Evolutionary conservation across 2,113 vertebrate species (phyloP).

Genomic region (Bubo bubo): DNA sequence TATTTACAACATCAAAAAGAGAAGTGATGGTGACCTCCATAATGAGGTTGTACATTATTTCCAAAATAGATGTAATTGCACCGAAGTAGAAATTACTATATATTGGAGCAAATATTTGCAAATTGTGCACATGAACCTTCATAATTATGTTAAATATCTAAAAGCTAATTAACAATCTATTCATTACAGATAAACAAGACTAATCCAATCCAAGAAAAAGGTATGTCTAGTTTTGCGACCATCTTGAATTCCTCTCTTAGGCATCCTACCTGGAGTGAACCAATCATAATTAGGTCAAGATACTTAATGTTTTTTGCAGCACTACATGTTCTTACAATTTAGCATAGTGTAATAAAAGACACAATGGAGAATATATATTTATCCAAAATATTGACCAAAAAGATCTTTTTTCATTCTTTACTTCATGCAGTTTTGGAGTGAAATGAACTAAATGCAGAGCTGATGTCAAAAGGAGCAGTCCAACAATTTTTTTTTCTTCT

Average conservation of each 20-base stretch:
- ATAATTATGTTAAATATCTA: background rate
- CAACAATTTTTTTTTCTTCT: background rate
- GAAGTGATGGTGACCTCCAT: background rate
- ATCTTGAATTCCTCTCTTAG: background rate
- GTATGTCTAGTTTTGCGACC: background rate
- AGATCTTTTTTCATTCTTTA: background rate
- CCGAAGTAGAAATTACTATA: background rate
- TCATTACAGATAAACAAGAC: background rate
- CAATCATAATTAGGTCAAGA: background rate
- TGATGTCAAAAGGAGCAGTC: background rate
- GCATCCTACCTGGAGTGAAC: background rate
- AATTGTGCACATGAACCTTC: background rate
- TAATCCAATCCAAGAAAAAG: background rate
- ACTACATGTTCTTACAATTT: background rate
- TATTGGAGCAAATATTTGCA: background rate
- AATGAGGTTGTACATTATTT: background rate
- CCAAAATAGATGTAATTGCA: background rate
- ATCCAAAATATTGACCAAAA: background rate
- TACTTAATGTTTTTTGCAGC: background rate
- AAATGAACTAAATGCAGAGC: background rate
- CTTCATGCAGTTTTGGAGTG: background rate
- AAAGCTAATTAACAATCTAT: background rate
- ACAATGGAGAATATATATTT: background rate
- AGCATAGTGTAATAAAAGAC: background rate
- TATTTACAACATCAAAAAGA: background rate